Percentiles rank a stretch among this genome's conserved stretches.
Conservation (phyloP, 2,888 invertebrate species). For the Pollenia labialis region DNA sequence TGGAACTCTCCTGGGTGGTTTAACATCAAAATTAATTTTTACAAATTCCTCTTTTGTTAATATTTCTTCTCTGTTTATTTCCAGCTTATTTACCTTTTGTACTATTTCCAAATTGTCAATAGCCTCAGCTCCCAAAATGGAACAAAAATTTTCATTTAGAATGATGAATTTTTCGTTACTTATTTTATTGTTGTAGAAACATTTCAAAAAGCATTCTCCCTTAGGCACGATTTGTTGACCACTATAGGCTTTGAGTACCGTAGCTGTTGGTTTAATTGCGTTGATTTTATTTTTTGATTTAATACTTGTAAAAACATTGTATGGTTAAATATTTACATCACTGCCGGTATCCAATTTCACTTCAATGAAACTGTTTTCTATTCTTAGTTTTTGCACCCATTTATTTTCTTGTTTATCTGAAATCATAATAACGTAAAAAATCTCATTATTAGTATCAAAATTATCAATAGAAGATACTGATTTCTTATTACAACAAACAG, state of each 20-base stretch:
- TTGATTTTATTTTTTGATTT: too few species aligned
- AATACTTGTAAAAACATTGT: not conserved
- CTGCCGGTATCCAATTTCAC: constrained; percentile 24
- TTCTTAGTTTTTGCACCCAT: constrained; percentile 23
- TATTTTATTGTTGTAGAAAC: constrained; percentile 18
- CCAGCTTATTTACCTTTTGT: too few species aligned
- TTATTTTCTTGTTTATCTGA: constrained; percentile 30
- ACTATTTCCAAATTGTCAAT: too few species aligned
- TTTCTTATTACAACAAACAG: constrained; percentile 32
- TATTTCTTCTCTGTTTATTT: too few species aligned
- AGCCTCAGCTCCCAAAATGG: not conserved
- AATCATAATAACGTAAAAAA: constrained; percentile 34
- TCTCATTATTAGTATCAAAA: constrained; percentile 22
- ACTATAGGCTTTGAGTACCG: constrained; percentile 28
- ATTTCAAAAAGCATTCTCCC: constrained; percentile 36
- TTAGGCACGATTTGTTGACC: constrained; percentile 15
- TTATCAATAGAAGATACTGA: constrained; percentile 15
- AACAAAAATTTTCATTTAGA: constrained; percentile 8
- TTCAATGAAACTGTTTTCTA: constrained; percentile 29
- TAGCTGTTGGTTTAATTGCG: not conserved
- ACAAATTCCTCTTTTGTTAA: too few species aligned
- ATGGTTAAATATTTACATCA: constrained; percentile 14
- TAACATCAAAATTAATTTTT: not conserved
- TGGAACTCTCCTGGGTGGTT: constrained; percentile 29
- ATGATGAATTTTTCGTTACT: constrained; percentile 28